Base-by-base conservation (phyloP, 2,888 invertebrate genomes). In the Neocrepidodera transversa region DNA sequence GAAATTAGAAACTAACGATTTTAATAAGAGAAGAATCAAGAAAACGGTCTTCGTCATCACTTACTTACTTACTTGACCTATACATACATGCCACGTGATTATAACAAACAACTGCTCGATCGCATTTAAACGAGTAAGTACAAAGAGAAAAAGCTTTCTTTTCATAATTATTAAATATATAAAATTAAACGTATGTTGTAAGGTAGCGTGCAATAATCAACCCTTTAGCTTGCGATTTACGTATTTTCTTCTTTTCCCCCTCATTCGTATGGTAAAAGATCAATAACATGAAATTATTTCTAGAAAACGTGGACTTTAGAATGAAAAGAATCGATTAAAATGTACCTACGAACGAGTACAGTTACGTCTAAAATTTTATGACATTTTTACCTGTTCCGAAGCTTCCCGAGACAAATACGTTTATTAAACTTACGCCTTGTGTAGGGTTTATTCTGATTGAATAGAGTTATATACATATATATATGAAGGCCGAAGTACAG, bases 401-500 rank as follows among this genome's bases (percentile, higher is more conserved):
- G 50, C 54, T 23, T 43, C 47, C 32, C 49, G 49, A 57, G 43
- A 57, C 48, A 56, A 62, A 51, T 51, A 43, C 45, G 26, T 53
- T 59, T 57, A 53, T 59, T 56, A 62, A 53, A 58, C 51, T 52
- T 59, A 63, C 51, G 53, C 58, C 59, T 52, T 55, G 56, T 58
- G 58, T 58, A 54, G 54, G 49, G 55, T 54, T 43, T 48, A 55
- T 55, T 63, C 60, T 58, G 58, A 63, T 58, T 63, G 60, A 63
- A 63, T 60, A 63, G 60, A 58, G 43, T n/a, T n/a, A n/a, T n/a
- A n/a, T n/a, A n/a, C n/a, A n/a, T n/a, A n/a, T n/a, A n/a, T 48
- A 58, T 56, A 60, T 52, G 60, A 63, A 63, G 63, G 63, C 49
- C 45, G 47, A 18, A 35, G 63, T 63, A 60, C 60, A 63, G 63